phyloP scores from a whole-genome alignment of 2,113 vertebrate genomes.

The Heterocephalus glaber region DNA sequence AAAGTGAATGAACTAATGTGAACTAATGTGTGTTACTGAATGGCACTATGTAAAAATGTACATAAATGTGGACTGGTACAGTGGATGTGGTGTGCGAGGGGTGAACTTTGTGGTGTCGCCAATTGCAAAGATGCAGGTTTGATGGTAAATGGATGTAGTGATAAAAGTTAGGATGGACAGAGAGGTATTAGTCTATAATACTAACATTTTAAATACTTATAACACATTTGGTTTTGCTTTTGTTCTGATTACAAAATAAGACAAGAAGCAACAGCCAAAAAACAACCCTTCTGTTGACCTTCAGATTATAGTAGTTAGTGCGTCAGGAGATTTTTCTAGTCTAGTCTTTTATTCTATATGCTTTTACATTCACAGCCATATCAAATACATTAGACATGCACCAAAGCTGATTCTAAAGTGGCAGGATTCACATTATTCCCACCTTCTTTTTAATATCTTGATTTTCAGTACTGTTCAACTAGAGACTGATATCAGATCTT shows the following conservation, averaged over 20 bases:
- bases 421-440: background rate
- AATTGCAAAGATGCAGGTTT: background rate
- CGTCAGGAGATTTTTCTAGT: background rate
- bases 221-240: background rate
- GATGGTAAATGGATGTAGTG: background rate
- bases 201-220: background rate
- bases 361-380: background rate
- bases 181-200: background rate
- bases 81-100: background rate
- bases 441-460: background rate
- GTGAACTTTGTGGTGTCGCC: background rate
- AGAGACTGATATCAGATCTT: no score
- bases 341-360: background rate
- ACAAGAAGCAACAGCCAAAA: background rate
- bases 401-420: background rate
- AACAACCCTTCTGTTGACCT: background rate
- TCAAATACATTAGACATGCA: background rate
- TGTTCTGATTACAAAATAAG: conserved; percentile 14
- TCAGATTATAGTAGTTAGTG: background rate
- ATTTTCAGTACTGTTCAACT: background rate
- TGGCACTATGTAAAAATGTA: conserved; percentile 15
- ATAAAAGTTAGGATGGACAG: background rate
- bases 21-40: conserved; percentile 32
- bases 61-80: background rate
- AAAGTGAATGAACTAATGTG: background rate